Evolutionary conservation across 2,113 vertebrate species (phyloP), one percentile per base, ranked within the genome.

Genomic region (Mesocricetus auratus): DNA sequence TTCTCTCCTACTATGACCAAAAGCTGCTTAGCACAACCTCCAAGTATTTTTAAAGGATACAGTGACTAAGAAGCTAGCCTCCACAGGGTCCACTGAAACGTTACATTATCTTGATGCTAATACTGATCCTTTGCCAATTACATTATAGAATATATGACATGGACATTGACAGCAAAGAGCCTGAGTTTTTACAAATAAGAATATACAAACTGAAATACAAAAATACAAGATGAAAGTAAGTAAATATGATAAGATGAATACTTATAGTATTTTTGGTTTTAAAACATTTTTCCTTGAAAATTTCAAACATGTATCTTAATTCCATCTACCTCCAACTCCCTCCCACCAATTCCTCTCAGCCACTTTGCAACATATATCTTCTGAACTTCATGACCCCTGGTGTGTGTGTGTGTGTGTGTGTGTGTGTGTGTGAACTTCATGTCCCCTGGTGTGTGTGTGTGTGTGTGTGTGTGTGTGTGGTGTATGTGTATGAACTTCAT

Each of bases 151-250:
- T 77, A 21, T 16, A 91, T 5, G 45, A 24, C 31, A 62, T 9
- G 71, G 15, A 17, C 21, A n/a, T 86, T 75, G 90, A 89, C 88
- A 87, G 12, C 62, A 95, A 94, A 73, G 66, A 73, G 33, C 78
- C 1, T 86, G 24, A 9, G 74, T 79, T 31, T 75, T n/a, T 93
- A 79, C 92, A 92, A 94, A 47, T 91, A 75, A 93, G 22, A 91
- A 74, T 39, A 86, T 36, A 50, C 33, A 96, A 78, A 62, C 62
- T 62, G 11, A 95, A 66, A 50, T 50, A 73, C 21, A 88, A 13
- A 74, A 17, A 91, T 39, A 45, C 8, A 91, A 45, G 3, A 75
- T 60, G 86, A 39, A 91, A 91, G 83, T 3, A 90, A 92, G 58
- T 64, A 60, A 94, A 56, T 50, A 13, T 90, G 12, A 77, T 81